Base-by-base conservation (phyloP, 1,140 invertebrate species). In the Lysiphlebus fabarum region DNA sequence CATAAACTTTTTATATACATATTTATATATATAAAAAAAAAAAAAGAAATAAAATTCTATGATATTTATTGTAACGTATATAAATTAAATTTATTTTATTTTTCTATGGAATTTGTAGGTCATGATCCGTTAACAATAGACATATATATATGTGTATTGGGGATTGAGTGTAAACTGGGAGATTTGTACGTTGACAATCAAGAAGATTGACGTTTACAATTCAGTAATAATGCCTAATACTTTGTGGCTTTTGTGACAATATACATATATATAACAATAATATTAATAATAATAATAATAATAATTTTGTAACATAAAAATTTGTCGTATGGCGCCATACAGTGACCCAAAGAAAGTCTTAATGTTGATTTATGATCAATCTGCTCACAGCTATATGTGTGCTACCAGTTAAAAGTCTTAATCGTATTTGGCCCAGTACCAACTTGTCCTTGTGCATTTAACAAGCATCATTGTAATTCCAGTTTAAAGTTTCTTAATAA, bases 281-380 rank as follows among this genome's bases (percentile, higher is more conserved):
- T 17, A 17, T 1, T 26, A 26, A 26, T 26, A 26, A 26, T 17
- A 17, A 17, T 17, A 3, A 17, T 17, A 17, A 17, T 26, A 26
- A 26, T 26, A 26, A 26, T 26, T 26, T 26, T 26, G n/a, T 26
- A 26, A 26, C 2, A 26, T 26, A 26, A 26, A 26, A 26, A 26
- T 26, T 26, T 26, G 17, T 26, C 17, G 17, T 4, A 26, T 26
- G 17, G 17, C 17, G 17, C 17, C 17, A 26, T 26, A 26, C 17
- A 26, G 17, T 26, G 17, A 26, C 17, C 17, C 17, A 26, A 26
- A 26, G 17, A 26, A 26, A 26, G 36, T 53, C 58, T 59, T 59
- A 54, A 59, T 59, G 43, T 12, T 59, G 58, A 59, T 59, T 59
- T 59, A 59, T 59, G 44, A 34, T 26, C 51, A 59, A 54, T 54